Evolutionary conservation across 2,797 vertebrate species (phyloP).

Genomic region (Poecilia wingei): DNA sequence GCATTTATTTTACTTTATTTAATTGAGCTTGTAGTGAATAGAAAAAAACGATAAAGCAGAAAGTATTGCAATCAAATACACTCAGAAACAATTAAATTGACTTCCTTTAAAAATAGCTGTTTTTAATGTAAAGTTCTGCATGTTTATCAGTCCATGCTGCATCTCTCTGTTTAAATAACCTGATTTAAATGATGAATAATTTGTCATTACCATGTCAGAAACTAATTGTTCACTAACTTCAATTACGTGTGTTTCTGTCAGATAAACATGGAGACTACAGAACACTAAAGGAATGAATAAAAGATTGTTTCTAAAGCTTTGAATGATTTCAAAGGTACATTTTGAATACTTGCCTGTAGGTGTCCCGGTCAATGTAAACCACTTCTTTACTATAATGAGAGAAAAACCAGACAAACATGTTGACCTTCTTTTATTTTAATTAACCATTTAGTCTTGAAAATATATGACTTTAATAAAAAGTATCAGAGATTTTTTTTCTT

Average conservation of each 20-base stretch:
- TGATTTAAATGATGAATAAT: neutral
- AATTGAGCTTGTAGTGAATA: neutral
- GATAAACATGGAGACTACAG: neutral
- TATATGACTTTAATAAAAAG: neutral
- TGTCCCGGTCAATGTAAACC: slow-evolving; percentile 85
- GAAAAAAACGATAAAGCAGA: neutral
- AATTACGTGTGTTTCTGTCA: neutral
- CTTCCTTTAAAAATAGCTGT: neutral
- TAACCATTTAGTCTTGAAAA: neutral
- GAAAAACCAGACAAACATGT: slow-evolving; percentile 25
- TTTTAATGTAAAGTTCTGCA: neutral
- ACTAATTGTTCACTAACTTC: neutral
- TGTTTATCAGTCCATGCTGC: neutral
- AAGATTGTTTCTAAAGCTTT: neutral
- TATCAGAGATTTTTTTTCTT: neutral
- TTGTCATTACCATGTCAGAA: neutral
- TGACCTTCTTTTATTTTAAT: slow-evolving; percentile 19
- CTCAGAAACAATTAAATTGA: neutral
- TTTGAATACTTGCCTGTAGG: slow-evolving; percentile 82
- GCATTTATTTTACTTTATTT: neutral
- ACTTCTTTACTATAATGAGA: slow-evolving; percentile 78
- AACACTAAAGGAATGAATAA: neutral
- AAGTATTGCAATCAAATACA: neutral
- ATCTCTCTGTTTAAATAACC: neutral
- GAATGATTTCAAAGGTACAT: neutral